Evolutionary conservation across 2,113 vertebrate genomes (phyloP).

Genomic region (Chaetura pelagica): DNA sequence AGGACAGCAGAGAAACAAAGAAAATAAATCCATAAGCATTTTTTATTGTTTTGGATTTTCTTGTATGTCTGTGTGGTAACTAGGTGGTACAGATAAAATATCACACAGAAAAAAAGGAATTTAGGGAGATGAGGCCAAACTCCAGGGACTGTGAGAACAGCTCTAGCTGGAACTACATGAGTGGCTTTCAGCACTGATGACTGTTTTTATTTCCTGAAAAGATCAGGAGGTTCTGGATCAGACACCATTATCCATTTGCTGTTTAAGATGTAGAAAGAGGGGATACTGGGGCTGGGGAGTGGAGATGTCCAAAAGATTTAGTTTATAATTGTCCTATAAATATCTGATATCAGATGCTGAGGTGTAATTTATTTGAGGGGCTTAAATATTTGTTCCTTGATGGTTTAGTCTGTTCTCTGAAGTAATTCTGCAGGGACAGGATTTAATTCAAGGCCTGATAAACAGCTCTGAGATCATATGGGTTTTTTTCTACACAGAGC

Average conservation of each 20-base stretch:
- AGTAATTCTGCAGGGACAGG: neutral
- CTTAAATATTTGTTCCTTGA: constrained; percentile 24
- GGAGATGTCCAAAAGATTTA: neutral
- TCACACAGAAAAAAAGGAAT: neutral
- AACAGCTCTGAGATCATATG: neutral
- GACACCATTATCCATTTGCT: neutral
- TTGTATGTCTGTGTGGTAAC: neutral
- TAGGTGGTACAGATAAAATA: neutral
- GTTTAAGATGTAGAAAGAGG: neutral
- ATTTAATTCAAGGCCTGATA: neutral
- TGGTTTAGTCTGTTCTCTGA: neutral
- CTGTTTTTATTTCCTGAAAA: neutral
- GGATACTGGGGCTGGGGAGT: neutral
- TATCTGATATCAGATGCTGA: neutral
- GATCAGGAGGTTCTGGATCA: neutral
- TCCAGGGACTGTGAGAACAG: neutral
- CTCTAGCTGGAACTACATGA: neutral
- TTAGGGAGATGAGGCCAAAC: neutral
- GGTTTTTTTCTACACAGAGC: neutral
- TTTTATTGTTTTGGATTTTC: neutral
- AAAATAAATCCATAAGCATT: neutral
- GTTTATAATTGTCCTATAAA: neutral
- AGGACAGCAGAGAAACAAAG: constrained; percentile 8
- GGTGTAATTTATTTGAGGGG: neutral
- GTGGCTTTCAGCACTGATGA: neutral